Base-by-base conservation (phyloP, 2,797 vertebrate genomes). In the Cheirogaleus major region DNA sequence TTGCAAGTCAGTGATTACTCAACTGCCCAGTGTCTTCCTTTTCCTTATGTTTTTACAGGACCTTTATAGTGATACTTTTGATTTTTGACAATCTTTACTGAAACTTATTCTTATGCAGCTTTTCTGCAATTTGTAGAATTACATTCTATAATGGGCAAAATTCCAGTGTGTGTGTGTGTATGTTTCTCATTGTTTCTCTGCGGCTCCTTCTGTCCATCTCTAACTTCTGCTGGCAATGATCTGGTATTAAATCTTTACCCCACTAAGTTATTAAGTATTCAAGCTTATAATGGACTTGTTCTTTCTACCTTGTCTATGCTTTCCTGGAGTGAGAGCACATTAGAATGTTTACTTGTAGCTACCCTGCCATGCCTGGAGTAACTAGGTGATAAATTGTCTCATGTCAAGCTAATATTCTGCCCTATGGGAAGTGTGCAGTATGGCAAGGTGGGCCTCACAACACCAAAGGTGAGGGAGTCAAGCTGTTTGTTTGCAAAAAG, bases 221-320 rank as follows among this genome's bases (percentile, higher is more conserved):
- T 88, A 84, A 84, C 32, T 90, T 85, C 27, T 80, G 18, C 27
- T 50, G 72, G 30, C 55, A 93, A 95, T 35, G 13, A 41, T 7
- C 23, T 93, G 32, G 23, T 92, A 55, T 95, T 81, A 81, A 87
- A 43, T 75, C 38, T 95, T 86, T 83, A 81, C 18, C 35, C 38
- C 32, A 92, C 48, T 57, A 61, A 75, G 35, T 70, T 95, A 69
- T 55, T 93, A 91, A 91, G 73, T 92, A 86, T 95, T 94, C 89
- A 83, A 89, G 43, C 59, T 94, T 92, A 55, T 50, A 80, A 92
- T 83, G 17, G 65, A 57, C 32, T 90, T 91, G 15, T 73, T 61
- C 35, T 91, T 25, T 83, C 22, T 82, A 67, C 41, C 45, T 92
- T 79, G 27, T 72, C 55, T 95, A 1, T 61, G 23, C 43, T 55